Evolutionary conservation across 1,140 invertebrate species (phyloP), one percentile per base, ranked within the genome.

Genomic region (Drosophila kepulauana): DNA sequence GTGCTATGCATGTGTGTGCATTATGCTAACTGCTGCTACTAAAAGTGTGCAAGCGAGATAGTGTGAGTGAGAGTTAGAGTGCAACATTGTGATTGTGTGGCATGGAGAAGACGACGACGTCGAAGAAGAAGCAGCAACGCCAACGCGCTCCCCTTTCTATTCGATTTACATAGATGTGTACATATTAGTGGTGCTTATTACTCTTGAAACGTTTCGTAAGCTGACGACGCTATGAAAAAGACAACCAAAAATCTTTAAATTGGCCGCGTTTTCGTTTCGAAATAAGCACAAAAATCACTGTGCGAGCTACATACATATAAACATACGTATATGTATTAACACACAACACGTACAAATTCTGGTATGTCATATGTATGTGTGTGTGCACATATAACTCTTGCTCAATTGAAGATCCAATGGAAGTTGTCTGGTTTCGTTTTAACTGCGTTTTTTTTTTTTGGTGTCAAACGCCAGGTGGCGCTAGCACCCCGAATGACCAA

Each of bases 31-130:
- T 63, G 74, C 69, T 69, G 48, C 51, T 43, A 75, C 72, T 76
- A 57, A 88, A 65, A 65, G 74, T 61, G 69, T 33, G 74, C n/a
- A 33, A 81, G 79, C 79, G 79, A 69, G 68, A 70, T 70, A 73
- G 82, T 68, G 67, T 68, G 67, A 78, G 66, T 70, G 75, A 78
- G 75, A 56, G 63, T 73, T 63, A 72, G 76, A 76, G 73, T 75
- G 73, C 73, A 75, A 68, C 73, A 75, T 70, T 62, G 75, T 75
- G 70, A 78, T 75, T 74, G 80, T 84, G 73, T 82, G 82, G 84
- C 84, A 87, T 81, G 75, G 46, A 51, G 81, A 65, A 78, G 51
- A 46, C n/a, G 13, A 54, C 35, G 35, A 10, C 35, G 7, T 10
- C 30, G 45, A 58, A 58, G 35, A 59, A 59, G 43, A 86, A 86